Base-by-base conservation (phyloP, 2,888 invertebrate species). In the Uloborus plumipes region DNA sequence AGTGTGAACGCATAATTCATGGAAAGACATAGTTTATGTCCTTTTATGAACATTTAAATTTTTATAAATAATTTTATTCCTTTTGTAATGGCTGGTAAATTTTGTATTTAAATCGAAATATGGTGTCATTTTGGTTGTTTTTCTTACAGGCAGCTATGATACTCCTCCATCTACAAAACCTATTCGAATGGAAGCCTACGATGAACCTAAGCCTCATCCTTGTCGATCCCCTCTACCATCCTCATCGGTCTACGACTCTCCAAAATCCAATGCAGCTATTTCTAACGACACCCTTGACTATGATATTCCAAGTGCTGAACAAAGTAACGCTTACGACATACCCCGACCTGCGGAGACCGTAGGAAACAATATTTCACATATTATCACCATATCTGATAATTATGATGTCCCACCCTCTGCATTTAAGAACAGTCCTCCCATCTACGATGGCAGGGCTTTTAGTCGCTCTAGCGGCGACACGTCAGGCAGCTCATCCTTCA, bases 141-240 rank as follows among this genome's bases (percentile, higher is more conserved):
- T 13, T 31, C 50, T 69, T 59, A 55, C n/a, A 74, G 75, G 84
- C 50, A 84, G 78, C 26, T 84, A 84, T 20, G 92, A 86, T 91
- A 92, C 84, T 90, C 92, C 71, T 91, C 92, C 66, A 55, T 85
- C 51, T 69, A 84, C 72, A 88, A 92, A 77, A 90, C 85, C 91
- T 69, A 58, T 84, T 31, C n/a, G 65, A 55, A 53, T 64, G 49
- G 80, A 80, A 58, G 70, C 84, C 4, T 85, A 84, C 62, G 85
- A 85, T 67, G 81, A 84, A 51, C 85, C 85, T 39, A 72, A 70
- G 26, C 58, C 84, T 22, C 76, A 77, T 53, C 66, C 73, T 31
- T 70, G 73, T 31, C 47, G 72, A 31, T 71, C 75, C 14, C 78
- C 83, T 22, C 18, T 79, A 31, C 66, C 84, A 61, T 49, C 65